Evolutionary conservation across 2,888 invertebrate species (phyloP), one percentile per base, ranked within the genome.

Genomic region (Melinopterus prodromus): DNA sequence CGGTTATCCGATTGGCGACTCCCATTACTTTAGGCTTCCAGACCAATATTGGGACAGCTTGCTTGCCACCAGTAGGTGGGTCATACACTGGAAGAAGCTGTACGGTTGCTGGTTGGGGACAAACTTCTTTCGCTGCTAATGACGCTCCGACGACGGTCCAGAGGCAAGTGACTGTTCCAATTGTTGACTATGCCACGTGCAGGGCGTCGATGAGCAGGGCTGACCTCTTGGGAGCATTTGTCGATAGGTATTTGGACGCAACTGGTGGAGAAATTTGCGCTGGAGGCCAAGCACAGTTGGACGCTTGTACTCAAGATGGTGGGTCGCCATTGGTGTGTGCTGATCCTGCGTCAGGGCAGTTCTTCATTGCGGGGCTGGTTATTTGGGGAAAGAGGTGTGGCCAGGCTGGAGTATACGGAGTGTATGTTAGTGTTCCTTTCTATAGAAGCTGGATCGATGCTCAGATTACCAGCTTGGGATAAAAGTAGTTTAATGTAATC

Each of bases 41-140:
- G 37, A 74, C 35, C 0, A 93, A 92, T 0, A 91, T 94, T 15
- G 92, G 92, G 81, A 92, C 93, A 36, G 91, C 92, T 7, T 94
- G 94, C 85, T 88, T 94, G 77, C 92, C 93, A 14, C 87, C 91
- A 0, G 74, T 35, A n/a, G 79, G 87, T 83, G 71, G 90, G 74
- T 81, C 80, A 6, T 80, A 78, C 35, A 74, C 74, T 36, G 78
- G 78, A 12, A 71, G 16, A 14, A 90, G 90, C 82, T 94, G 94
- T 85, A 91, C 91, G 90, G 94, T 95, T 0, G 90, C 95, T n/a
- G 98, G 98, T 14, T 98, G 97, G 97, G 98, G 97, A 14, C 95
- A 96, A 87, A 91, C 95, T 83, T 93, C 94, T 83, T 98, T 95
- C 82, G 86, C 76, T 12, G 90, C 79, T 2, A 81, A 81, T 70